Evolutionary conservation across 2,797 vertebrate genomes (phyloP).

Genomic region (Mormyrops boulengeri): DNA sequence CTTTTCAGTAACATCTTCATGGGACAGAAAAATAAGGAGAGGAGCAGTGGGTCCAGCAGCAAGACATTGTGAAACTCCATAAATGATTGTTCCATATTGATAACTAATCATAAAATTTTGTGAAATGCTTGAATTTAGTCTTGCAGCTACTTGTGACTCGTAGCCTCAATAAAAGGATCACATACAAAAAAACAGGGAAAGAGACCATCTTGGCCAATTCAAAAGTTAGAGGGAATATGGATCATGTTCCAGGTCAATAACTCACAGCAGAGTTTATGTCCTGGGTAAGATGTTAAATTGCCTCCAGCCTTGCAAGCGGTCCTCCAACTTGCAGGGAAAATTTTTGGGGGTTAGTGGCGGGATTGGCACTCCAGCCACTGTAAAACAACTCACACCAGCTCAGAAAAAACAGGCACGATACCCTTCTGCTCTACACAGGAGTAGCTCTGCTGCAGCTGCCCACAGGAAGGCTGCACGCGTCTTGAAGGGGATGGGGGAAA

Average conservation of each 20-base stretch:
- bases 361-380: background rate
- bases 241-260: background rate
- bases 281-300: background rate
- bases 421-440: background rate
- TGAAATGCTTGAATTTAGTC: background rate
- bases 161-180: background rate
- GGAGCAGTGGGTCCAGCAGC: background rate
- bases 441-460: background rate
- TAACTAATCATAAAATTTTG: background rate
- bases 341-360: background rate
- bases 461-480: background rate
- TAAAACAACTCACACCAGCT: background rate
- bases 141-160: background rate
- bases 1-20: background rate
- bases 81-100: background rate
- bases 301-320: background rate
- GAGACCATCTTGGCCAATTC: background rate
- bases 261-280: background rate
- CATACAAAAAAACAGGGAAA: background rate
- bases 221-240: background rate
- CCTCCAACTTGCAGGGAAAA: background rate
- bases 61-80: background rate
- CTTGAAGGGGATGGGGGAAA: background rate
- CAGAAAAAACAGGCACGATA: background rate
- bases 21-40: background rate